Percentiles rank a stretch among this genome's conserved stretches.
These are phyloP conservation scores for Shargacucullia verbasci DNA, from an alignment of 2,888 invertebrate genomes.

Conservation along the genomic window DNA sequence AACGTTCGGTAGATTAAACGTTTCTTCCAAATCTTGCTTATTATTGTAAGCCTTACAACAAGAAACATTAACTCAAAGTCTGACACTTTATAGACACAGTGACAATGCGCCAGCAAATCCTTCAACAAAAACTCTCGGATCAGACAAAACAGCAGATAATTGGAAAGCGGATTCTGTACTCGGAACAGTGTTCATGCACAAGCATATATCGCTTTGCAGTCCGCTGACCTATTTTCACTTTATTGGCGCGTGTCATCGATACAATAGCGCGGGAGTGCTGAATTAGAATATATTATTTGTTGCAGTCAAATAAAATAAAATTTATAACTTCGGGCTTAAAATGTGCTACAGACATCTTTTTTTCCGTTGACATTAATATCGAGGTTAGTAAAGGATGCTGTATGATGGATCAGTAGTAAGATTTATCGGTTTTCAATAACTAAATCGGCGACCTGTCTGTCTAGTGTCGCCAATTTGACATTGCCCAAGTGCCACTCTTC, in stretches of 20 bases:
- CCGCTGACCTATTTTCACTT: slow-evolving; percentile 51
- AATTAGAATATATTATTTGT: slow-evolving; percentile 53
- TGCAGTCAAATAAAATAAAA: slow-evolving; percentile 35
- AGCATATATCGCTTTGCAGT: slow-evolving; percentile 50
- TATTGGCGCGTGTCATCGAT: slow-evolving; percentile 55
- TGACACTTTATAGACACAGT: slow-evolving; percentile 37
- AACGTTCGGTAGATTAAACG: slow-evolving; percentile 10
- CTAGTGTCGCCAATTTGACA: too few species aligned
- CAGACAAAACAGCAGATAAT: slow-evolving; percentile 50
- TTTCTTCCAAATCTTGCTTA: slow-evolving; percentile 10
- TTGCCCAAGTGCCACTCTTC: too few species aligned
- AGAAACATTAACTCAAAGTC: slow-evolving; percentile 28
- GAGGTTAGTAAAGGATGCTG: too few species aligned
- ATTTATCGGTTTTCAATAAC: too few species aligned
- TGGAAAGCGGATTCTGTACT: slow-evolving; percentile 49
- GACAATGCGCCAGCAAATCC: slow-evolving; percentile 50
- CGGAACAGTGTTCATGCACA: slow-evolving; percentile 41
- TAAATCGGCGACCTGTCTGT: too few species aligned
- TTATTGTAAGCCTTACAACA: slow-evolving; percentile 27
- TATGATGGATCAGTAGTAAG: too few species aligned
- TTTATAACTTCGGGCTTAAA: slow-evolving; percentile 26
- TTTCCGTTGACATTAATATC: too few species aligned
- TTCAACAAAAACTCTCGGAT: slow-evolving; percentile 22
- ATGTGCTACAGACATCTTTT: too few species aligned
- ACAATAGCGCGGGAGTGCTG: slow-evolving; percentile 41